Evolutionary conservation across 1,140 invertebrate genomes (phyloP).

Genomic region (Charaxes varanes): DNA sequence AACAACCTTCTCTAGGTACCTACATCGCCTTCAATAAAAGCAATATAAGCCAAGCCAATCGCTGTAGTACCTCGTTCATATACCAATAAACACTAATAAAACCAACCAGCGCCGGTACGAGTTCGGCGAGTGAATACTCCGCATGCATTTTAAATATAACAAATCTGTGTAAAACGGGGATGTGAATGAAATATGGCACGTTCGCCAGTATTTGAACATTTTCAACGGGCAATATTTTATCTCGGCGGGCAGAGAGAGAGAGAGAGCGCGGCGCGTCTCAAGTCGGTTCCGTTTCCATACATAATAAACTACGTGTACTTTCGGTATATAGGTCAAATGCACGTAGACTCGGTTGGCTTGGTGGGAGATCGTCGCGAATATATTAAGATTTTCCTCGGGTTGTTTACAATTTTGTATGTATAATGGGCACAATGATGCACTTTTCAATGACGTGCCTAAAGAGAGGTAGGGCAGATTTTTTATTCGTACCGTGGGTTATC

Average conservation of each 20-base stretch:
- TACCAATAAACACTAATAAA: slow-evolving; percentile 1
- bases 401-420: slow-evolving; percentile 17
- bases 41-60: no score
- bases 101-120: neutral
- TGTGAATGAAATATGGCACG: slow-evolving; percentile 12
- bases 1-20: no score
- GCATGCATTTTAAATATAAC: slow-evolving; percentile 13
- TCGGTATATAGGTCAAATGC: slow-evolving; percentile 30
- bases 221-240: slow-evolving; percentile 33
- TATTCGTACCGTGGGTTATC: no score
- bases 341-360: slow-evolving; percentile 22
- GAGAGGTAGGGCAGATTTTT: no score
- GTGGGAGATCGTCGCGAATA: slow-evolving; percentile 22
- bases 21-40: no score
- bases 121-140: neutral
- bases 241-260: no score
- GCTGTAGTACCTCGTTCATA: no score
- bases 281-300: slow-evolving; percentile 27
- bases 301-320: slow-evolving; percentile 33
- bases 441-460: slow-evolving; percentile 15
- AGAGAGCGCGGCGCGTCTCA: slow-evolving; percentile 23
- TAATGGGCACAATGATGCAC: slow-evolving; percentile 12
- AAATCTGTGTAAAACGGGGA: slow-evolving; percentile 13
- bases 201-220: slow-evolving; percentile 24
- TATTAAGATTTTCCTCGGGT: slow-evolving; percentile 20